Conservation (phyloP, 2,888 invertebrate genomes). For the Melipona beecheii region DNA sequence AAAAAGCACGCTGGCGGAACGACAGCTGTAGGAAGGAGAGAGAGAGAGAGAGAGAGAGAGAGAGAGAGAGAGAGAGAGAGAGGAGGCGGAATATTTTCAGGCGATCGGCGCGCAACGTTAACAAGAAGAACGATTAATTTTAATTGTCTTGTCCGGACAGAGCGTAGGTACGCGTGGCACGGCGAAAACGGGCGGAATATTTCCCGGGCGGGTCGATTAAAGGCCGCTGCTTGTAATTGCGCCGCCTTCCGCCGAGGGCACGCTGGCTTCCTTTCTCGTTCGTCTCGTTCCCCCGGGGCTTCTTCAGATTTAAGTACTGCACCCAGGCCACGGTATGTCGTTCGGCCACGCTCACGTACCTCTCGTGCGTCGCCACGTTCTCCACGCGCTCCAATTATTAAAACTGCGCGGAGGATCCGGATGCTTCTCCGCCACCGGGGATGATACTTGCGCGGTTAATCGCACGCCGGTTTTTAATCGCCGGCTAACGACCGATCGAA, state of each 20-base stretch:
- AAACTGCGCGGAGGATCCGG: slow-evolving; percentile 38
- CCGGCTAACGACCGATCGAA: neutral
- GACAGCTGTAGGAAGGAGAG: slow-evolving; percentile 61
- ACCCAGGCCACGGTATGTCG: slow-evolving; percentile 60
- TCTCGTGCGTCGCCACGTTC: slow-evolving; percentile 40
- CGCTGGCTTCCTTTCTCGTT: slow-evolving; percentile 66
- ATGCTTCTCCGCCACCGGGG: slow-evolving; percentile 18
- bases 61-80: slow-evolving; percentile 12
- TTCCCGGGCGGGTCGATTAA: slow-evolving; percentile 77
- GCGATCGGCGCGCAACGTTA: slow-evolving; percentile 49
- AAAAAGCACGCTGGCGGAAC: slow-evolving; percentile 57
- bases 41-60: slow-evolving; percentile 30
- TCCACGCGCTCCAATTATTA: slow-evolving; percentile 56
- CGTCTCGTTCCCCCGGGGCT: slow-evolving; percentile 51
- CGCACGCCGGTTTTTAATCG: slow-evolving; percentile 6
- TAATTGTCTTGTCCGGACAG: slow-evolving; percentile 76
- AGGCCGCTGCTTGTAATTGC: slow-evolving; percentile 77
- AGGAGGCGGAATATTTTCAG: slow-evolving; percentile 62
- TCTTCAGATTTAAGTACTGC: slow-evolving; percentile 76
- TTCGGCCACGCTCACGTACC: slow-evolving; percentile 74
- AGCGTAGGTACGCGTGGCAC: slow-evolving; percentile 72
- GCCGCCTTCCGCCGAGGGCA: slow-evolving; percentile 54
- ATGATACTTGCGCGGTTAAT: slow-evolving; percentile 13
- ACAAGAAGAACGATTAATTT: slow-evolving; percentile 78
- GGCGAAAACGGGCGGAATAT: slow-evolving; percentile 78